These are phyloP conservation scores for Drosophila mettleri DNA, from an alignment of 2,888 invertebrate genomes.

Conservation along the genomic window DNA sequence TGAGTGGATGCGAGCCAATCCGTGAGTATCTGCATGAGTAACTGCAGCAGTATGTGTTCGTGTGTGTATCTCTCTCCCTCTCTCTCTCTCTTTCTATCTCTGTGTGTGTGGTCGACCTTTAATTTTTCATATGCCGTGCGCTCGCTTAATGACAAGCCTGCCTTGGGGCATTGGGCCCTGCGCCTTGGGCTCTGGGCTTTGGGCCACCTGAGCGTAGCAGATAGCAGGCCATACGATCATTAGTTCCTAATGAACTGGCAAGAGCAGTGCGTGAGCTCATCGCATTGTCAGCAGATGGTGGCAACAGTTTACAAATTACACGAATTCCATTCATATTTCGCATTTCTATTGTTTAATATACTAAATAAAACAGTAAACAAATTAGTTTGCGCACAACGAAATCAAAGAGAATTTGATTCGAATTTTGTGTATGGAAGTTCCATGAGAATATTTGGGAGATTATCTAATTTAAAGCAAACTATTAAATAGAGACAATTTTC, in stretches of 20 bases:
- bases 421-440: too few relatives aligned
- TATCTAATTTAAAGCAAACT: too few relatives aligned
- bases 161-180: conserved; percentile 46
- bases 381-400: too few relatives aligned
- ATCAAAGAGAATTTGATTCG: too few relatives aligned
- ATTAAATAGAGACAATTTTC: too few relatives aligned
- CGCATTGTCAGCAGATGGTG: neutral
- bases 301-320: neutral
- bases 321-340: neutral
- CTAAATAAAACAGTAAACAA: too few relatives aligned
- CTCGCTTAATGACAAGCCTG: conserved; percentile 60
- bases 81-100: too few relatives aligned
- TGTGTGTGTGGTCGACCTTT: conserved; percentile 29
- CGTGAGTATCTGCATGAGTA: conserved; percentile 29
- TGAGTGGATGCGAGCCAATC: conserved; percentile 54
- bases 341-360: neutral
- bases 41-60: conserved; percentile 18
- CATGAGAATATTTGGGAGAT: too few relatives aligned
- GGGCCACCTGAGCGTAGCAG: conserved; percentile 32
- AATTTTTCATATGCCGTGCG: conserved; percentile 70
- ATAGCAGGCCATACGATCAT: conserved; percentile 51
- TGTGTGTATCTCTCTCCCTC: too few relatives aligned
- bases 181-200: conserved; percentile 37
- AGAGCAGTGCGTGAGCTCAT: conserved; percentile 4
- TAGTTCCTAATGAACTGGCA: conserved; percentile 61